phyloP scores from a whole-genome alignment of 2,888 invertebrate species.

The Cremastinae sp. region DNA sequence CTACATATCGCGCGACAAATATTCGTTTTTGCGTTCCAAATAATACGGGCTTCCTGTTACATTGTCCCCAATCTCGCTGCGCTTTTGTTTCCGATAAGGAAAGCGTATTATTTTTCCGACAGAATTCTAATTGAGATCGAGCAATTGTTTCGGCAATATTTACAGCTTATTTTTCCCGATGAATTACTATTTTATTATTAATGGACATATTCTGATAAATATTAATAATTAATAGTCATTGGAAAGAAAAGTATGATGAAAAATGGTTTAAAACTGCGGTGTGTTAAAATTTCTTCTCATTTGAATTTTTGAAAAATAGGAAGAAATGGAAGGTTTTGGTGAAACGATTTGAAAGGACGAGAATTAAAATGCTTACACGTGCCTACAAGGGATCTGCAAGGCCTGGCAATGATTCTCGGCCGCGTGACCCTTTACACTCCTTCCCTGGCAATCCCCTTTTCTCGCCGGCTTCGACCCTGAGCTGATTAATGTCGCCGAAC shows the following conservation, averaged over 20 bases:
- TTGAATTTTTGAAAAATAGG: background rate
- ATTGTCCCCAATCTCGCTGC: slow-evolving; percentile 41
- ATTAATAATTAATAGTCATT: background rate
- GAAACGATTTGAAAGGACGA: no score
- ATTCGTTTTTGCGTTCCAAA: slow-evolving; percentile 39
- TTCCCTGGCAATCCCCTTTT: slow-evolving; percentile 49
- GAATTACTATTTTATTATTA: background rate
- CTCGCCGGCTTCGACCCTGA: slow-evolving; percentile 59
- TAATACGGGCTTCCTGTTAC: slow-evolving; percentile 40
- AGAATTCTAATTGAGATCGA: slow-evolving; percentile 31
- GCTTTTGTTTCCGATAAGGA: slow-evolving; percentile 46
- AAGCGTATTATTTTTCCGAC: slow-evolving; percentile 30
- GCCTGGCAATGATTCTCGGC: slow-evolving; percentile 54
- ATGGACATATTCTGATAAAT: background rate
- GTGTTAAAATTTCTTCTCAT: no score
- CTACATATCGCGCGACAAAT: slow-evolving; percentile 49
- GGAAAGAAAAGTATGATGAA: no score
- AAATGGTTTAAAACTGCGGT: no score
- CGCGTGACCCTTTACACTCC: slow-evolving; percentile 58
- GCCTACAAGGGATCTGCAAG: slow-evolving; percentile 29
- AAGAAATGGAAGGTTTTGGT: no score
- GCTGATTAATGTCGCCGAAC: slow-evolving; percentile 82
- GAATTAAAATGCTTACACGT: slow-evolving; percentile 1
- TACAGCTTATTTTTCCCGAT: background rate
- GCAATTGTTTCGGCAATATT: slow-evolving; percentile 2